Evolutionary conservation across 2,797 vertebrate species (phyloP).

Genomic region (Glossophaga mutica): DNA sequence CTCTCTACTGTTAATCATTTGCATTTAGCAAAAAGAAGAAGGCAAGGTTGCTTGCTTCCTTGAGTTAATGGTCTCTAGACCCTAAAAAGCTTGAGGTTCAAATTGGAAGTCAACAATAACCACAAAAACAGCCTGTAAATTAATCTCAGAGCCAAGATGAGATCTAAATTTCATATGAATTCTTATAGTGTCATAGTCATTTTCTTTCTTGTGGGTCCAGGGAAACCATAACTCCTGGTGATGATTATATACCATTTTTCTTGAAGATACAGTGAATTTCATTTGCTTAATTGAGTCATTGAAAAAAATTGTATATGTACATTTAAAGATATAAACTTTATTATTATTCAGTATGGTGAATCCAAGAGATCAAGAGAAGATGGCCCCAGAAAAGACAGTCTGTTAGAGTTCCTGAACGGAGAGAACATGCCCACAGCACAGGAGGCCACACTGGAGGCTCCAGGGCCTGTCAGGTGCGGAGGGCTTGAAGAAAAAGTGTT

Average conservation of each 20-base stretch:
- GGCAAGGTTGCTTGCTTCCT: neutral
- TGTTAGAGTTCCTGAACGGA: neutral
- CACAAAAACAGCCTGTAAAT: neutral
- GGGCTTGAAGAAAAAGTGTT: neutral
- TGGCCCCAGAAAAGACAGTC: neutral
- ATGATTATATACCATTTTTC: neutral
- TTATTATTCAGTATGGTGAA: neutral
- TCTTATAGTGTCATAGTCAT: neutral
- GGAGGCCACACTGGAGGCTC: neutral
- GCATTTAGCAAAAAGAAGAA: neutral
- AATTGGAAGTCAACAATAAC: neutral
- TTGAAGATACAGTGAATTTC: neutral
- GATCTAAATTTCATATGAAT: neutral
- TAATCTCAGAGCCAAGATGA: neutral
- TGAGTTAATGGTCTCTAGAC: neutral
- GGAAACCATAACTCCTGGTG: neutral
- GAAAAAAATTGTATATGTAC: neutral
- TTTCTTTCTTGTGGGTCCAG: neutral
- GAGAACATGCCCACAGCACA: fast-evolving
- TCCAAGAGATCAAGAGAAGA: neutral
- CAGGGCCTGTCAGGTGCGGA: neutral
- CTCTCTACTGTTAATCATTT: neutral
- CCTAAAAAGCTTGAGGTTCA: neutral
- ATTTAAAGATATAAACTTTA: neutral
- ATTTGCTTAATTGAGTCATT: neutral